These are phyloP conservation scores for Ditula angustiorana DNA, from an alignment of 2,888 invertebrate genomes.

Conservation along the genomic window DNA sequence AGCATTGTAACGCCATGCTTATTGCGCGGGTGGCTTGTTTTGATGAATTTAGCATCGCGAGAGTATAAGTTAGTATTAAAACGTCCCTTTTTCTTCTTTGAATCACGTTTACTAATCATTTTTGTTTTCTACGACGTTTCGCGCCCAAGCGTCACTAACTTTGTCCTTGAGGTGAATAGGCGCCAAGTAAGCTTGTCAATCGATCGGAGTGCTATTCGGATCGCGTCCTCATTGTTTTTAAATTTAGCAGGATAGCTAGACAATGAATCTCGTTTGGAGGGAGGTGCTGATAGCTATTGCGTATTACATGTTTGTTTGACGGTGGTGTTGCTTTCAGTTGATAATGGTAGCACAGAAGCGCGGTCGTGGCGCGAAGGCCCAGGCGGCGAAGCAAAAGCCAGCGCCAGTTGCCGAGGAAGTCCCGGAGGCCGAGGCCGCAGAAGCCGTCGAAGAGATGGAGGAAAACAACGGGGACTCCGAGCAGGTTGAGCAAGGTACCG, in stretches of 20 bases:
- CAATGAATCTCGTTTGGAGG: slow-evolving; percentile 37
- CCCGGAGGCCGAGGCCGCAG: slow-evolving; percentile 57
- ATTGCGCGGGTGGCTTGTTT: slow-evolving; percentile 70
- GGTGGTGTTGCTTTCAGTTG: slow-evolving; percentile 49
- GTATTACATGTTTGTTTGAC: neutral
- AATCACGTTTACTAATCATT: slow-evolving; percentile 42
- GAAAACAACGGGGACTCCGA: slow-evolving; percentile 74
- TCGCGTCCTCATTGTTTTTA: slow-evolving; percentile 44
- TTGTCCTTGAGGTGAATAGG: slow-evolving; percentile 74
- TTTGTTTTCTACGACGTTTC: slow-evolving; percentile 54
- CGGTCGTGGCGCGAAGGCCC: slow-evolving; percentile 77
- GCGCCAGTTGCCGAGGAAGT: slow-evolving; percentile 60
- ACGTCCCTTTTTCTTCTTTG: slow-evolving; percentile 44
- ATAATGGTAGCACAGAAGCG: slow-evolving; percentile 79
- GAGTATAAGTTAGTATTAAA: slow-evolving; percentile 46
- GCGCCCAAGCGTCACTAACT: slow-evolving; percentile 54
- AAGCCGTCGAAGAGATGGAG: slow-evolving; percentile 55
- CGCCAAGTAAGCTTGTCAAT: slow-evolving; percentile 58
- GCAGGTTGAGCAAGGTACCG: slow-evolving; percentile 51
- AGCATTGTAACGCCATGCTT: slow-evolving; percentile 68
- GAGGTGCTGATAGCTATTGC: slow-evolving; percentile 9
- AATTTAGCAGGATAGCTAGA: slow-evolving; percentile 17
- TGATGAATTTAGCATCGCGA: slow-evolving; percentile 66
- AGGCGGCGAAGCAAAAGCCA: slow-evolving; percentile 70
- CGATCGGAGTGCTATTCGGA: slow-evolving; percentile 37